Percentiles rank a stretch among this genome's conserved stretches.
Evolutionary conservation across 2,888 invertebrate species (phyloP).

Genomic region (Theretra japonica): DNA sequence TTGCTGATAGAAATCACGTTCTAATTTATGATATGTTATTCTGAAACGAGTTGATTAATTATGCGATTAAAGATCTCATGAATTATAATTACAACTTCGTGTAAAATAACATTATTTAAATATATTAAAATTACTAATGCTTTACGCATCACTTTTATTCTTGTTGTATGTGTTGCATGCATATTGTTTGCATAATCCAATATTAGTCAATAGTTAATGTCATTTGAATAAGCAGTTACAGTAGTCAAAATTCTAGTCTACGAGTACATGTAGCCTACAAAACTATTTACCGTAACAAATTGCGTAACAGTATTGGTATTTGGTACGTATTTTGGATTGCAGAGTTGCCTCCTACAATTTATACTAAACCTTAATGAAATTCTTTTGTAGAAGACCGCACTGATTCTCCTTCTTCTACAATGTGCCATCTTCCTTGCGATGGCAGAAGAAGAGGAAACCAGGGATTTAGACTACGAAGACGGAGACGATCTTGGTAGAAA

Average conservation of each 20-base stretch:
- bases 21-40: too few relatives aligned
- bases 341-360: not conserved
- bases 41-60: too few relatives aligned
- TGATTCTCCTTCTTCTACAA: constrained; percentile 56
- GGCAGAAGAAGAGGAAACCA: constrained; percentile 57
- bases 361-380: not conserved
- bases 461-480: constrained; percentile 59
- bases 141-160: too few relatives aligned
- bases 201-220: not conserved
- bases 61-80: too few relatives aligned
- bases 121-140: too few relatives aligned
- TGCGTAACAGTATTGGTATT: not conserved
- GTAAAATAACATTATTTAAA: too few relatives aligned
- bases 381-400: constrained; percentile 54
- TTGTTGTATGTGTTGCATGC: too few relatives aligned
- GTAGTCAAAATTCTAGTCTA: not conserved
- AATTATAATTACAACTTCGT: too few relatives aligned
- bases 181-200: not conserved
- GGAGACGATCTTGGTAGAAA: constrained; percentile 64
- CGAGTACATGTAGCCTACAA: not conserved
- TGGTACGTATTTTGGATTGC: not conserved
- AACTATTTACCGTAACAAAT: not conserved
- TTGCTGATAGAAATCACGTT: too few relatives aligned
- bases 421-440: constrained; percentile 45
- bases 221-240: not conserved